Evolutionary conservation across 2,113 vertebrate genomes (phyloP), one percentile per base, ranked within the genome.

Genomic region (Aegithalos caudatus): DNA sequence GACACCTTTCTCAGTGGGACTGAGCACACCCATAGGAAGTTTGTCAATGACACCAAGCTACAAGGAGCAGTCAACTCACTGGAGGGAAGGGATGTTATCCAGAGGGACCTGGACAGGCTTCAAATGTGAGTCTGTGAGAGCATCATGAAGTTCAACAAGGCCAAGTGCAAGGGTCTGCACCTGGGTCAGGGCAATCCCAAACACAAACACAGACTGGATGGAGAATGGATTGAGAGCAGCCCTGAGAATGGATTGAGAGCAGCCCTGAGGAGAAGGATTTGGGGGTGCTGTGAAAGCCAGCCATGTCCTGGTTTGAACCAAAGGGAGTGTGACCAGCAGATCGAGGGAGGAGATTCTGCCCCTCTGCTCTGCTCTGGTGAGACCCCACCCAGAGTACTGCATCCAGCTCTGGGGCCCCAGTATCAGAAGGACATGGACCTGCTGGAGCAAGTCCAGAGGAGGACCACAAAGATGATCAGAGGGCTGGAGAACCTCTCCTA

Each of bases 1-100:
- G 22, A 20, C 67, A 33, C 1, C 14, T 48, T 48, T 57, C 14
- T 33, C 0, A 0, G 37, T 57, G 51, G 22, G 3, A 37, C 51
- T 5, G 8, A 80, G 14, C 0, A 0, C 25, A 71, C 17, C 12
- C 35, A 14, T 17, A 35, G 48, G 5, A 25, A 29, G 9, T 57
- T 42, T 37, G 12, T 10, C 12, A 7, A 15, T 57, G 51, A 4
- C 37, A 44, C 27, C 44, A 44, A 50, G 14, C 27, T 50, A 12
- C 14, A 5, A 18, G n/a, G 35, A 40, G 65, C 48, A 40, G 29
- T 40, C 29, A 53, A 11, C n/a, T 35, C 48, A 8, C 10, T 24
- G 57, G 48, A 62, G 20, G 24, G 56, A 54, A 62, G n/a, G 16
- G 17, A 25, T 24, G 12, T 21, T 60, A 24, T 47, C 47, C 56